Evolutionary conservation across 2,888 invertebrate genomes (phyloP).

Genomic region (Conistra vaccinii): DNA sequence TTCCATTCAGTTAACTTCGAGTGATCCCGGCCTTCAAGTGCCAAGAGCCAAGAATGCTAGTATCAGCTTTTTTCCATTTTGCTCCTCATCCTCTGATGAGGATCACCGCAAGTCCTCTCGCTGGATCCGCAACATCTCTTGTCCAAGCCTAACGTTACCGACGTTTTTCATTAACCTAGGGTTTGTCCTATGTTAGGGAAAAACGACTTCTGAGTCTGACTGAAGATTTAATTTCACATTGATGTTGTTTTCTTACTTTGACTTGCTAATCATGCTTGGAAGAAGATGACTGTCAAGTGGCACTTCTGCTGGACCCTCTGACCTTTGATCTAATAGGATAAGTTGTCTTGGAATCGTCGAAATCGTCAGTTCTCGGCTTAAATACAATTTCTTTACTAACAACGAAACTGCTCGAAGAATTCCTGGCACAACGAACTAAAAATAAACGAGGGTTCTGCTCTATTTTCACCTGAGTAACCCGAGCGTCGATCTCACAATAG

Average conservation of each 20-base stretch:
- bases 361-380: background rate
- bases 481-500: conserved; percentile 44
- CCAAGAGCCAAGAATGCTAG: background rate
- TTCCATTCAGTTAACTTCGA: background rate
- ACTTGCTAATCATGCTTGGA: background rate
- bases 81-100: background rate
- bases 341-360: background rate
- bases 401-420: conserved; percentile 1
- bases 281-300: background rate
- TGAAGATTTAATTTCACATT: background rate
- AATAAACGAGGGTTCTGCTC: conserved; percentile 7
- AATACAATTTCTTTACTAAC: background rate
- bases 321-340: background rate
- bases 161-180: background rate
- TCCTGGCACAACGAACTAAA: conserved; percentile 1
- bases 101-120: background rate
- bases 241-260: background rate
- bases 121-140: background rate
- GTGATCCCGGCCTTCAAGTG: background rate
- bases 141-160: background rate
- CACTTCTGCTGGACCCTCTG: background rate
- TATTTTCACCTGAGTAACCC: conserved; percentile 42
- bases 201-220: background rate
- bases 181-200: too few species aligned
- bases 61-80: background rate